Base-by-base conservation (phyloP, 2,888 invertebrate species). In the Nebria salina region DNA sequence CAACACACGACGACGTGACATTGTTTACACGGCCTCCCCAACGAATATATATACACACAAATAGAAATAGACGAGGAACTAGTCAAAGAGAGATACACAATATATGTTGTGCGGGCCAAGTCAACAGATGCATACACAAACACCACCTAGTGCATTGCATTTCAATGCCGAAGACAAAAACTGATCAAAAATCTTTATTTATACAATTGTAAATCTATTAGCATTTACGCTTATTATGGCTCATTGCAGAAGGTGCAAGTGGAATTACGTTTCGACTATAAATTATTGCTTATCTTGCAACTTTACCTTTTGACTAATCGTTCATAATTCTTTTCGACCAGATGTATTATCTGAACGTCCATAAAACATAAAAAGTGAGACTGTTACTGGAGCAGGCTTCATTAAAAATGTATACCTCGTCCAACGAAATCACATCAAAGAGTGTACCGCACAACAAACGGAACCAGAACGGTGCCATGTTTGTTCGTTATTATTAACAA, bases 1-100 rank as follows among this genome's bases (percentile, higher is more conserved):
- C 76, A 78, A 43, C 70, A 65, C 42, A 43, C 41, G 73, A 26
- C 68, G 26, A 73, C 65, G 70, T 80, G 15, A 64, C 65, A 80
- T 80, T 80, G 80, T 80, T 80, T 80, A 80, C 80, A 65, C 41
- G 75, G 64, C 65, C 72, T 80, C 80, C 80, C 75, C 66, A 73
- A 25, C 13, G 54, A 7, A 54, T 13, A 8, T 54, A 54, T 54
- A 54, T 54, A 54, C 65, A 65, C 72, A 72, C 75, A 80, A 80
- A 80, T 75, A 80, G 72, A 65, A 73, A 42, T 25, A 13, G 76
- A 66, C 65, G 66, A 65, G 13, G 20, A 42, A 70, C 70, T n/a
- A 26, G 64, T 26, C 54, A 66, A 68, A 68, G 20, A 73, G 42
- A 72, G 26, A 6, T n/a, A 42, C 73, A 73, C 34, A 15, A 15